Conservation (phyloP, 1,140 invertebrate species). For the Calliphora vicina region DNA sequence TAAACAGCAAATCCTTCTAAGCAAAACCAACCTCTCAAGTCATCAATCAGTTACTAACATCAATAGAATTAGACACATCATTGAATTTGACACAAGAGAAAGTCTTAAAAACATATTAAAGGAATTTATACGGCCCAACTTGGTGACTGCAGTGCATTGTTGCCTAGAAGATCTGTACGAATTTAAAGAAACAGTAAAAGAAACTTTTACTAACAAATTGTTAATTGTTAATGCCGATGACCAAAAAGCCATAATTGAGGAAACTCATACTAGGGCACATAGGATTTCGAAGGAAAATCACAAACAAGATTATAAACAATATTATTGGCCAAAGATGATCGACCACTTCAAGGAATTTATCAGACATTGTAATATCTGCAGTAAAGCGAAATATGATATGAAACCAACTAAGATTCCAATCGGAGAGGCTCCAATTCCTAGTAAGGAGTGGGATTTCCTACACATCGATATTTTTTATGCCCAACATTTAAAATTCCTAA, state of each 20-base stretch:
- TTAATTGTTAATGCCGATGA: conserved; percentile 10
- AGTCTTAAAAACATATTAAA: conserved; percentile 20
- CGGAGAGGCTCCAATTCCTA: too few species aligned
- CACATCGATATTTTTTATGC: conserved; percentile 35
- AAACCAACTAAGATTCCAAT: conserved; percentile 38
- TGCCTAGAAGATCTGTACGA: conserved; percentile 25
- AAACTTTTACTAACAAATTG: conserved; percentile 15
- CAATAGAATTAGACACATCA: not conserved
- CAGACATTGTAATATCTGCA: conserved; percentile 31
- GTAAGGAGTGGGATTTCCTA: conserved; percentile 17
- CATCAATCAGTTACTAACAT: not conserved
- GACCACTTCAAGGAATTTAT: conserved; percentile 37
- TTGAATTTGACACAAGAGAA: not conserved
- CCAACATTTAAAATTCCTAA: conserved; percentile 34
- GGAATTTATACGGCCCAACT: not conserved
- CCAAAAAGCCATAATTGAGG: conserved; percentile 25
- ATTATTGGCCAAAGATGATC: conserved; percentile 35
- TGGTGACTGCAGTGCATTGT: not conserved
- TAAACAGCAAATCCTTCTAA: conserved; percentile 44
- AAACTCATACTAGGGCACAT: conserved; percentile 38
- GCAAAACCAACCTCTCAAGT: not conserved
- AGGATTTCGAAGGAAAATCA: conserved; percentile 27
- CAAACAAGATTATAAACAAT: conserved; percentile 18
- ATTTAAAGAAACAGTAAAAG: not conserved
- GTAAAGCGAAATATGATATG: conserved; percentile 27